Percentiles rank a stretch among this genome's conserved stretches.
These are phyloP conservation scores for Pavo muticus DNA, from an alignment of 2,113 vertebrate genomes.

Conservation along the genomic window DNA sequence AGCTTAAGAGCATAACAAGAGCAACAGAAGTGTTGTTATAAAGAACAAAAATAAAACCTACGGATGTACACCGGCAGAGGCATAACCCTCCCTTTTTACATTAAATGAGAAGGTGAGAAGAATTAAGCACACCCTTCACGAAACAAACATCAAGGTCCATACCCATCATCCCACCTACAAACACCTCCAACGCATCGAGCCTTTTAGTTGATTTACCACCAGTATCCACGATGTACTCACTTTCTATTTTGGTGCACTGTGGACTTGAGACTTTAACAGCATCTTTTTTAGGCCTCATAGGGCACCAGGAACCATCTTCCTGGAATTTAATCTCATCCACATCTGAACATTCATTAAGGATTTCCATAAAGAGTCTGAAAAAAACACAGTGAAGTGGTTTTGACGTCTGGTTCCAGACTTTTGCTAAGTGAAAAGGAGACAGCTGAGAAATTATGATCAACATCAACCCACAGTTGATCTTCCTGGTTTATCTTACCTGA, in stretches of 20 bases:
- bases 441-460: neutral
- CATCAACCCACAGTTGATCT: fast-evolving
- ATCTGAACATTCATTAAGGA: constrained; percentile 95
- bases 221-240: constrained; percentile 74
- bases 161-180: neutral
- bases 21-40: neutral
- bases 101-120: neutral
- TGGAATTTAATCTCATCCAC: constrained; percentile 98
- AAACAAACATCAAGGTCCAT: neutral
- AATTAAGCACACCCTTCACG: neutral
- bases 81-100: neutral
- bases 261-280: constrained; percentile 87
- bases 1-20: neutral
- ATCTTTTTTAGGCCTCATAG: constrained; percentile 97
- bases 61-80: neutral
- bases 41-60: neutral
- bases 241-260: constrained; percentile 87
- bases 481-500: neutral
- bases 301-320: constrained; percentile 96
- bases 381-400: neutral
- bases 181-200: neutral
- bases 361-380: constrained; percentile 95
- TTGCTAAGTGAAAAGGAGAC: neutral
- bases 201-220: neutral
- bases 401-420: neutral